Evolutionary conservation across 2,113 vertebrate genomes (phyloP).

Genomic region (Bos indicus): DNA sequence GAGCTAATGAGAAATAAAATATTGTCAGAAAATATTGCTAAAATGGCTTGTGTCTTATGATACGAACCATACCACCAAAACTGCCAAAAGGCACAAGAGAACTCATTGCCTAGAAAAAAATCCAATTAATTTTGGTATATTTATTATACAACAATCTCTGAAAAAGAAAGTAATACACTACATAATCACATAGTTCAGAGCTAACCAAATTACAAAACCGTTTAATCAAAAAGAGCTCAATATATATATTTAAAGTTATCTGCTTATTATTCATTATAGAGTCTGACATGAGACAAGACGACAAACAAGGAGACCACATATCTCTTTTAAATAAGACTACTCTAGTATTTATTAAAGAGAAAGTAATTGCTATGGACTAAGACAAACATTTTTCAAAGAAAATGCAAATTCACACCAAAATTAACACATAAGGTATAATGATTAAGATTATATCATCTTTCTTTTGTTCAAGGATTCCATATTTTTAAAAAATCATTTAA

Average conservation of each 20-base stretch:
- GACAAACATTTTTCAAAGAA: constrained; percentile 31
- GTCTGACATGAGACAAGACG: neutral
- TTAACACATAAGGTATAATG: neutral
- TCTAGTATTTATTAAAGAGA: neutral
- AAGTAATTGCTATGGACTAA: constrained; percentile 10
- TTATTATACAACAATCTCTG: constrained; percentile 53
- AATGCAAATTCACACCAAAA: neutral
- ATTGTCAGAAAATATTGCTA: neutral
- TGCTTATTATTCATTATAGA: neutral
- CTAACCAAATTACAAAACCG: neutral
- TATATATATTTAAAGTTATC: neutral
- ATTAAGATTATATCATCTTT: constrained; percentile 5
- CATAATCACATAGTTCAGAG: neutral
- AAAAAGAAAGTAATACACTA: neutral
- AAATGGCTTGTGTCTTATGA: constrained; percentile 39
- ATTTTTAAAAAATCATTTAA: neutral
- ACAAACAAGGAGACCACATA: neutral
- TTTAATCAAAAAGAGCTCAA: neutral
- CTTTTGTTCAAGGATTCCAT: neutral
- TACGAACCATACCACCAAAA: constrained; percentile 84
- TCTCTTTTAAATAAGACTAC: constrained; percentile 9
- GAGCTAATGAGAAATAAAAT: constrained; percentile 36
- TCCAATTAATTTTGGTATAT: constrained; percentile 57
- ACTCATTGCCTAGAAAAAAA: constrained; percentile 81
- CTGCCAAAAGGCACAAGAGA: constrained; percentile 83